Evolutionary conservation across 2,888 invertebrate species (phyloP).

Genomic region (Noctua fimbriata): DNA sequence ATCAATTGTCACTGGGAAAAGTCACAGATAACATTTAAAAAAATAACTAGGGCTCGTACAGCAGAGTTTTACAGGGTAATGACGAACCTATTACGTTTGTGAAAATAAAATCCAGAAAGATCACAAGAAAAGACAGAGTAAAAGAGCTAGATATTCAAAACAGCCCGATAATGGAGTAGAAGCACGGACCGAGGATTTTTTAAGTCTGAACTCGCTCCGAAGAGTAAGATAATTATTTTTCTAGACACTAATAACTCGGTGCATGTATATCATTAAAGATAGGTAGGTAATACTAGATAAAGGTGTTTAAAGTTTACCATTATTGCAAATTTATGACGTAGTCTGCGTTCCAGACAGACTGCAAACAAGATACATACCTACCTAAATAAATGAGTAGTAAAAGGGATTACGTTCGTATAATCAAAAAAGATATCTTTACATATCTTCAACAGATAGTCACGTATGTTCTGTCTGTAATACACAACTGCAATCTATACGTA

Average conservation of each 20-base stretch:
- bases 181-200: neutral
- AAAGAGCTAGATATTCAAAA: no score
- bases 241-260: neutral
- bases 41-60: neutral
- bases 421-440: neutral
- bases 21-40: conserved; percentile 8
- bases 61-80: neutral
- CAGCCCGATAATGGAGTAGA: neutral
- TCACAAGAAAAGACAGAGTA: neutral
- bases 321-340: neutral
- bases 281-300: neutral
- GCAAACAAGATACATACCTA: neutral
- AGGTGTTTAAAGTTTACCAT: neutral
- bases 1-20: neutral
- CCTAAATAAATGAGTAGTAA: neutral
- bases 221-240: neutral
- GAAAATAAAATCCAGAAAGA: neutral
- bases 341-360: neutral
- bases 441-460: neutral
- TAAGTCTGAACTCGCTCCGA: neutral
- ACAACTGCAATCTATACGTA: neutral
- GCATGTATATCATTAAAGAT: neutral
- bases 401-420: conserved; percentile 5
- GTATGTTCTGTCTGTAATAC: neutral
- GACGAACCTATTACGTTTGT: neutral